Conservation (phyloP, 1,140 invertebrate genomes). For the Drosophila teissieri region DNA sequence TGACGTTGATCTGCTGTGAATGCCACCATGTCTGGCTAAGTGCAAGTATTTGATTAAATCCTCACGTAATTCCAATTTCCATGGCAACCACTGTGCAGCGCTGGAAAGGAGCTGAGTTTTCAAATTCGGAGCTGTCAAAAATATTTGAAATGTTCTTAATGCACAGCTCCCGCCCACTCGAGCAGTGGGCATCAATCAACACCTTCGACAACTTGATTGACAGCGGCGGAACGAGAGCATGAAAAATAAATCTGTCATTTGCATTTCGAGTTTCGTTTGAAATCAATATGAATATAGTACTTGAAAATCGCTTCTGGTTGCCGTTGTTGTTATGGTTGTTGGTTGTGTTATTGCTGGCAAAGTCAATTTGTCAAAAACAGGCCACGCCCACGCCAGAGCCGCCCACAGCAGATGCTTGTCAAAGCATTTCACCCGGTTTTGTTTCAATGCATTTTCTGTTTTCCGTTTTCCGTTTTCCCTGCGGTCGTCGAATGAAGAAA, state of each 20-base stretch:
- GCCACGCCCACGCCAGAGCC: conserved; percentile 26
- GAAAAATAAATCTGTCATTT: conserved; percentile 81
- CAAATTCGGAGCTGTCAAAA: conserved; percentile 52
- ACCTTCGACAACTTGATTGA: conserved; percentile 76
- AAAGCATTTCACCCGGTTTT: conserved; percentile 46
- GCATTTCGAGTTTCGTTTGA: conserved; percentile 74
- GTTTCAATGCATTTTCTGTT: conserved; percentile 34
- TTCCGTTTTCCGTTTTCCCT: conserved; percentile 3
- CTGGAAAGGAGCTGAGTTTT: conserved; percentile 3
- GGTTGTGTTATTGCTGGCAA: conserved; percentile 60
- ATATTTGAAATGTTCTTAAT: conserved; percentile 39
- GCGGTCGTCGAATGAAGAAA: conserved; percentile 16
- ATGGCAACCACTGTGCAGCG: conserved; percentile 16
- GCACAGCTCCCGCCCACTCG: conserved; percentile 3
- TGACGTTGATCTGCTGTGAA: too few species aligned
- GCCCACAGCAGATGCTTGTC: conserved; percentile 50
- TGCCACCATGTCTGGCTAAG: too few species aligned
- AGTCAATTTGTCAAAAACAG: conserved; percentile 81
- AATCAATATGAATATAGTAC: conserved; percentile 76
- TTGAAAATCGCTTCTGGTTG: conserved; percentile 46
- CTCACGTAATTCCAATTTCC: too few species aligned
- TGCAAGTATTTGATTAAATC: too few species aligned
- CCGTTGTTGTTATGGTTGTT: conserved; percentile 26
- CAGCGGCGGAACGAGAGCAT: conserved; percentile 65
- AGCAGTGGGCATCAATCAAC: conserved; percentile 75